Conservation (phyloP, 2,797 vertebrate genomes). For the Ctenochaetus hawaiiensis region DNA sequence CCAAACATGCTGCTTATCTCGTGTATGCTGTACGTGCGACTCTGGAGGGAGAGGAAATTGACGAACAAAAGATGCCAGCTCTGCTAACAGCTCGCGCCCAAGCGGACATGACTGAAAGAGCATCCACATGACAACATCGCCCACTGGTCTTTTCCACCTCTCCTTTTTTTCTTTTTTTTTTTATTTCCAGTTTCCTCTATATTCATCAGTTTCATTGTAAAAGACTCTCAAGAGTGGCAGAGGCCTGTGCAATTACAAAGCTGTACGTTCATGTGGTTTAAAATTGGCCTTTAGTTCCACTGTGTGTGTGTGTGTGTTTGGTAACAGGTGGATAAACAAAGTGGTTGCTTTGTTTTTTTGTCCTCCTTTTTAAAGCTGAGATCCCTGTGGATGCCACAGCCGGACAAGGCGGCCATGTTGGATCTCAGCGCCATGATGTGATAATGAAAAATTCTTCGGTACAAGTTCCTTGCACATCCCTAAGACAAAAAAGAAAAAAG, state of each 20-base stretch:
- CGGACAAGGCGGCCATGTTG: slow-evolving; percentile 62
- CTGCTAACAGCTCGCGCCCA: slow-evolving; percentile 48
- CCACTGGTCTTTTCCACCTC: slow-evolving; percentile 34
- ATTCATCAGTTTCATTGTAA: slow-evolving; percentile 60
- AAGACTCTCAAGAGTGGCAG: slow-evolving; percentile 59
- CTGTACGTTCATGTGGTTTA: slow-evolving; percentile 63
- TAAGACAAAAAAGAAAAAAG: slow-evolving; percentile 32
- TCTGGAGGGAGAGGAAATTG: slow-evolving; percentile 65
- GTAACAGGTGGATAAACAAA: slow-evolving; percentile 62
- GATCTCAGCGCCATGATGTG: slow-evolving; percentile 56
- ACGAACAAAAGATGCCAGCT: slow-evolving; percentile 64
- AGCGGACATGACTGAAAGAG: slow-evolving; percentile 52
- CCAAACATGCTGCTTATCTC: slow-evolving; percentile 88
- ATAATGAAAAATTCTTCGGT: slow-evolving; percentile 56
- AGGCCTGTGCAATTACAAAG: slow-evolving; percentile 61
- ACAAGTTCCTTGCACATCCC: slow-evolving; percentile 69
- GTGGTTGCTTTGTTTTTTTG: slow-evolving; percentile 58
- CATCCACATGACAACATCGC: slow-evolving; percentile 60
- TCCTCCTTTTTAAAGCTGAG: slow-evolving; percentile 58
- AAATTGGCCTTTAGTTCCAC: slow-evolving; percentile 66
- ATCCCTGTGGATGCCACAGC: slow-evolving; percentile 53
- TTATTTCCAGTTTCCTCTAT: slow-evolving; percentile 52
- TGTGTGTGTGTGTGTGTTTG: slow-evolving; percentile 68
- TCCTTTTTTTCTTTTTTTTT: neutral
- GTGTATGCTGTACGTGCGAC: slow-evolving; percentile 82